phyloP scores from a whole-genome alignment of 2,888 invertebrate genomes.

The Elysia crispata region DNA sequence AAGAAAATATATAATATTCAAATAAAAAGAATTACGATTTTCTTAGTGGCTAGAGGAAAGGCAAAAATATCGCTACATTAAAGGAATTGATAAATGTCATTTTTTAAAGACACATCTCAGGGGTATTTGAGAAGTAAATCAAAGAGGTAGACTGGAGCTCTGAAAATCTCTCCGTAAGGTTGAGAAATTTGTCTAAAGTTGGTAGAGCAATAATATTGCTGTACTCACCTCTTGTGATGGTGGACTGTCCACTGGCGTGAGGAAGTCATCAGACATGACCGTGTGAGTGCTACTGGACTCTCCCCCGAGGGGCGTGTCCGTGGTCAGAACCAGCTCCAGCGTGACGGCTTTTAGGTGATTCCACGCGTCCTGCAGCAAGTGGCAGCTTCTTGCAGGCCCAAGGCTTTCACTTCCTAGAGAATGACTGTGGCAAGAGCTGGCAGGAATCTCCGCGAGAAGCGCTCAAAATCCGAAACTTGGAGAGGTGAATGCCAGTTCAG shows the following conservation, averaged over 20 bases:
- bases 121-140: too few species aligned
- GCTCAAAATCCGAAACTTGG: neutral
- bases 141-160: too few species aligned
- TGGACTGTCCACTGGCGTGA: constrained; percentile 45
- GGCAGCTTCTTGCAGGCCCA: neutral
- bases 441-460: neutral
- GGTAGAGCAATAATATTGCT: too few species aligned
- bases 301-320: constrained; percentile 28
- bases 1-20: too few species aligned
- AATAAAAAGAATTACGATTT: too few species aligned
- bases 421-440: neutral
- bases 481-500: neutral
- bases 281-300: constrained; percentile 32
- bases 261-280: constrained; percentile 47
- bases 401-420: neutral
- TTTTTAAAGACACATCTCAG: too few species aligned
- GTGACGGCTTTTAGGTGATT: neutral
- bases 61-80: too few species aligned
- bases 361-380: neutral
- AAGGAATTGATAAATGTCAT: too few species aligned
- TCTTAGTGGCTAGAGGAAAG: too few species aligned
- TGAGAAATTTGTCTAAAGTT: too few species aligned
- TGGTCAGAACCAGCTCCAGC: constrained; percentile 40
- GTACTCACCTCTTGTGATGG: constrained; percentile 36
- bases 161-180: too few species aligned